Base-by-base conservation (phyloP, 2,888 invertebrate genomes). In the Agonum fuliginosum region DNA sequence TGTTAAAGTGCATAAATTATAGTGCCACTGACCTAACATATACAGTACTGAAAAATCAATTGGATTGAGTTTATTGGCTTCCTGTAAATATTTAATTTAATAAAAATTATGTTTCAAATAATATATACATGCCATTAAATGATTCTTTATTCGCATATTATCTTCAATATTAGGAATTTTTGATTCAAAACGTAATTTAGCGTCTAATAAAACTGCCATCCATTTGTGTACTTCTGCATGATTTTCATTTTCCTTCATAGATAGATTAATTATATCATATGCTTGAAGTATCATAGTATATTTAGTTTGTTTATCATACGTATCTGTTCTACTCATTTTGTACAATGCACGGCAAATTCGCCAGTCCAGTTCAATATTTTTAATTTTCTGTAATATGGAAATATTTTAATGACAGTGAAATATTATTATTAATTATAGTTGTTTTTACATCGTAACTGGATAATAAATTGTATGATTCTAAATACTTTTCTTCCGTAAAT, bases 21-120 rank as follows among this genome's bases (percentile, higher is more conserved):
- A 97, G 84, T 95, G 95, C 94, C 95, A 96, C 83, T 91, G 91
- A 8, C 97, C 97, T 43, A 97, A 86, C 89, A 97, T 93, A 85
- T 97, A 93, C 80, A 94, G 89, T 4, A 92, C 91, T 17, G 95
- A 94, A 10, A 96, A 93, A 88, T 97, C 97, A 75, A 89, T 89
- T 6, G 96, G 95, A 87, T 97, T 95, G 48, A 96, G 84, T 82
- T 93, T 92, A 37, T 92, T 89, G n/a, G 97, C 95, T 85, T 89
- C 90, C 92, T 73, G 30, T 22, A 41, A 19, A 34, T 10, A 67
- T 41, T 14, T 37, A 54, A n/a, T 62, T 17, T 12, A 62, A 27
- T 22, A n/a, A 51, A 27, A 24, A 1, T 58, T 24, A 54, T 54
- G 22, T 24, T 48, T 4, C 3, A 62, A 30, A 30, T 1, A 2